Evolutionary conservation across 1,140 invertebrate genomes (phyloP).

Genomic region (Apis dorsata): DNA sequence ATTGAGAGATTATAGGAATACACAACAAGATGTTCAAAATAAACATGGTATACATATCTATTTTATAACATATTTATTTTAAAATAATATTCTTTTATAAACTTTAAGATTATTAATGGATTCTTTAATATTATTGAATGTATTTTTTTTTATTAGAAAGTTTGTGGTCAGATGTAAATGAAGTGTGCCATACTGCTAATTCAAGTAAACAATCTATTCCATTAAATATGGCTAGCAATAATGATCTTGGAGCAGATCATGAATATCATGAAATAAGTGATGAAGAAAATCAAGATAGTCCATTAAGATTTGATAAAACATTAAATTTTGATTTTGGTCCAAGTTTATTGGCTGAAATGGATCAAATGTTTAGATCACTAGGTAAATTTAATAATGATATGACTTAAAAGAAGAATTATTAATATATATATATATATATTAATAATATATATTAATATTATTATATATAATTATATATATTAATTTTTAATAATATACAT

Average conservation of each 20-base stretch:
- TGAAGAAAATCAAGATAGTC: conserved; percentile 85
- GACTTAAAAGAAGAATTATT: too few species aligned
- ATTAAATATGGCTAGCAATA: conserved; percentile 66
- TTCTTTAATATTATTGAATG: conserved; percentile 1
- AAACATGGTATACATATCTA: conserved; percentile 70
- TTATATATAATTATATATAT: too few species aligned
- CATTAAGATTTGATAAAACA: conserved; percentile 77
- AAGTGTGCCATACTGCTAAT: conserved; percentile 71
- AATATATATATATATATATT: too few species aligned
- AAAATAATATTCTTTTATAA: background rate
- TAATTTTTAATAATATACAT: background rate
- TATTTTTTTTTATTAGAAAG: conserved; percentile 65
- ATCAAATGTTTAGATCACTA: conserved; percentile 93
- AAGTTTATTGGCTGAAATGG: conserved; percentile 96
- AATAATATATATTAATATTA: too few species aligned
- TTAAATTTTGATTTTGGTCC: conserved; percentile 93
- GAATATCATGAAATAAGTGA: conserved; percentile 97
- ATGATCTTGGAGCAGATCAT: conserved; percentile 82
- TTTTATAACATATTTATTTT: conserved; percentile 4
- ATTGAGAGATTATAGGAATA: conserved; percentile 66
- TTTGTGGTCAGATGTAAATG: conserved; percentile 75
- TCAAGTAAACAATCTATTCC: conserved; percentile 66
- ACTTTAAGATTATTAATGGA: background rate
- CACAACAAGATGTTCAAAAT: conserved; percentile 70
- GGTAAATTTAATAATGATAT: conserved; percentile 65